Percentiles rank a stretch among this genome's conserved stretches.
These are phyloP conservation scores for Dasyornis broadbenti DNA, from an alignment of 2,113 vertebrate species.

Conservation along the genomic window DNA sequence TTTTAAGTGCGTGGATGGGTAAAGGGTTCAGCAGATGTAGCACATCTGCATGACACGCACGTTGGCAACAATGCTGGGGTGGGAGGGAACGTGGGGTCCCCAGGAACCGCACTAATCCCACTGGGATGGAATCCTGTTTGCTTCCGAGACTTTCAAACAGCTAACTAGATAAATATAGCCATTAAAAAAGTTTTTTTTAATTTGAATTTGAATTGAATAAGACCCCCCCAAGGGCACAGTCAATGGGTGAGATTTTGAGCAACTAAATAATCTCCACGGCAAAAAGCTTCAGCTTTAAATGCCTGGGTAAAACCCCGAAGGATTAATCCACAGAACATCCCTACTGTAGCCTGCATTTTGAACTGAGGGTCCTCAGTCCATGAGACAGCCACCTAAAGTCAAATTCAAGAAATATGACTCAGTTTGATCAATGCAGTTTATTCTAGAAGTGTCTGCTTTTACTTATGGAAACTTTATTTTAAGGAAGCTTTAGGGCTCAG, in stretches of 20 bases:
- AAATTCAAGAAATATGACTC: background rate
- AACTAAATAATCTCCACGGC: background rate
- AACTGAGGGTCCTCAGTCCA: background rate
- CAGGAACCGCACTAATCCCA: background rate
- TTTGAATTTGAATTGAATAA: background rate
- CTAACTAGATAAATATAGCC: background rate
- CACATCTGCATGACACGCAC: background rate
- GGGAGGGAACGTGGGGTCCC: background rate
- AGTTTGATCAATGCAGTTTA: background rate
- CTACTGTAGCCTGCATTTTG: background rate
- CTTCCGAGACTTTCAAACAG: background rate
- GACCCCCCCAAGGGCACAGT: background rate
- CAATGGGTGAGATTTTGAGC: background rate
- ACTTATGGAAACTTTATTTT: background rate
- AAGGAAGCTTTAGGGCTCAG: background rate
- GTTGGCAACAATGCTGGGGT: accelerated
- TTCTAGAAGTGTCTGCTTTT: background rate
- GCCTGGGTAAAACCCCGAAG: background rate
- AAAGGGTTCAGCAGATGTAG: background rate
- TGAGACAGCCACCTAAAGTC: background rate
- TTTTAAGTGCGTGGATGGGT: background rate
- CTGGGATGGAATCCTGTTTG: background rate
- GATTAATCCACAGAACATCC: background rate
- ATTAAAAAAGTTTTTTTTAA: background rate
- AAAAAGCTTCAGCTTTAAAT: background rate